phyloP scores from a whole-genome alignment of 2,888 invertebrate genomes.

The Chaetogeoica ovagalla region DNA sequence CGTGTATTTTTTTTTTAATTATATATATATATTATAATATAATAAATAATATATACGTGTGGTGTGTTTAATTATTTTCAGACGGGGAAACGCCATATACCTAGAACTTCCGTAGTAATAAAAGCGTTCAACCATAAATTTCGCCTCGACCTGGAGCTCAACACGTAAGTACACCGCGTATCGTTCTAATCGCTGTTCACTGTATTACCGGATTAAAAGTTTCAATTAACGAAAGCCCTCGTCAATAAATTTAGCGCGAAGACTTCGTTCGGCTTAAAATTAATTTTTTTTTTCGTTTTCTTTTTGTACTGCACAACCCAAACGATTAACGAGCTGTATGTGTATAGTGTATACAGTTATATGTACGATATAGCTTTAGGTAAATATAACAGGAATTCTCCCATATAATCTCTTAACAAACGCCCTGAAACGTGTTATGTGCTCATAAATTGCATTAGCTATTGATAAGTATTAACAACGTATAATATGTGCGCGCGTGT shows the following conservation, averaged over 20 bases:
- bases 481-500: too few relatives aligned
- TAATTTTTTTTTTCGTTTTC: background rate
- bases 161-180: conserved; percentile 75
- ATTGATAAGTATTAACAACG: too few relatives aligned
- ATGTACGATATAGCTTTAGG: background rate
- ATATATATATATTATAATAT: too few relatives aligned
- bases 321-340: background rate
- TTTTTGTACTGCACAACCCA: background rate
- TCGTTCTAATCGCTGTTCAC: background rate
- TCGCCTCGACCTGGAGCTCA: conserved; percentile 92
- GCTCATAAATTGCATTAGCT: too few relatives aligned
- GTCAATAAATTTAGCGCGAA: conserved; percentile 22
- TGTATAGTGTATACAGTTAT: background rate
- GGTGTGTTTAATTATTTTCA: conserved; percentile 65
- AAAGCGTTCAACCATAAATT: conserved; percentile 97
- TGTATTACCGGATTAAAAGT: conserved; percentile 3
- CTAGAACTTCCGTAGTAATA: conserved; percentile 91
- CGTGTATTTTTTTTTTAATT: too few relatives aligned
- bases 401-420: background rate
- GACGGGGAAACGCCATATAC: conserved; percentile 86
- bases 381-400: background rate
- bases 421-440: background rate
- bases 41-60: too few relatives aligned
- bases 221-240: conserved; percentile 21
- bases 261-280: background rate